Conservation (phyloP, 53 echinoderm and acorn worm genomes). For the Echinometra lucunter region DNA sequence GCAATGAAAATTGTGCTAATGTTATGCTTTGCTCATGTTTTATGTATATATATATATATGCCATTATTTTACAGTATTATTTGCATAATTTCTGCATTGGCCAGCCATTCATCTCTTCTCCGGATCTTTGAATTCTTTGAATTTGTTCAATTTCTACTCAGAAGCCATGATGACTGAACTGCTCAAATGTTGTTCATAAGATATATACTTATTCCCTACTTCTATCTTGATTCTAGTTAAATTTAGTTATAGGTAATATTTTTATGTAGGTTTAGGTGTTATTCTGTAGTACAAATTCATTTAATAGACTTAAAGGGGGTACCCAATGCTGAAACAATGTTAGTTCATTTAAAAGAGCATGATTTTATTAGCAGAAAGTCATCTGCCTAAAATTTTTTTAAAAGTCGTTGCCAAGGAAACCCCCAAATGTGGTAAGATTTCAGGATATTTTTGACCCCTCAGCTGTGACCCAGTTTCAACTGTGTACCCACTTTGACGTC, state of each 20-base stretch:
- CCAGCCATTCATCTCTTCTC: background rate
- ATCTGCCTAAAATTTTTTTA: no score
- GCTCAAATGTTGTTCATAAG: background rate
- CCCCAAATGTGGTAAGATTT: no score
- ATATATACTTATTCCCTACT: no score
- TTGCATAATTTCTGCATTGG: background rate
- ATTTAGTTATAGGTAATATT: background rate
- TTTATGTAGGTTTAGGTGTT: background rate
- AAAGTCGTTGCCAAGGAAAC: no score
- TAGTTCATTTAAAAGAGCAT: no score
- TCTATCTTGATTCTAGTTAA: background rate
- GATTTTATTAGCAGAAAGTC: no score
- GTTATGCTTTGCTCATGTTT: background rate
- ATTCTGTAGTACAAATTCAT: background rate
- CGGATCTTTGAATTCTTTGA: background rate
- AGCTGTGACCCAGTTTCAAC: no score
- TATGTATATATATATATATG: background rate
- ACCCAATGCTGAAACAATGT: no score
- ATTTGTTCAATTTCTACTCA: background rate
- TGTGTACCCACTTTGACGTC: no score
- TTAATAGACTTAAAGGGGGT: background rate
- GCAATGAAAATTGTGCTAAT: background rate
- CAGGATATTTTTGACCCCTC: no score
- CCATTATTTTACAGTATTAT: slow-evolving; percentile 5
- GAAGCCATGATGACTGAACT: background rate